These are phyloP conservation scores for Balaeniceps rex DNA, from an alignment of 2,113 vertebrate genomes.

Conservation along the genomic window DNA sequence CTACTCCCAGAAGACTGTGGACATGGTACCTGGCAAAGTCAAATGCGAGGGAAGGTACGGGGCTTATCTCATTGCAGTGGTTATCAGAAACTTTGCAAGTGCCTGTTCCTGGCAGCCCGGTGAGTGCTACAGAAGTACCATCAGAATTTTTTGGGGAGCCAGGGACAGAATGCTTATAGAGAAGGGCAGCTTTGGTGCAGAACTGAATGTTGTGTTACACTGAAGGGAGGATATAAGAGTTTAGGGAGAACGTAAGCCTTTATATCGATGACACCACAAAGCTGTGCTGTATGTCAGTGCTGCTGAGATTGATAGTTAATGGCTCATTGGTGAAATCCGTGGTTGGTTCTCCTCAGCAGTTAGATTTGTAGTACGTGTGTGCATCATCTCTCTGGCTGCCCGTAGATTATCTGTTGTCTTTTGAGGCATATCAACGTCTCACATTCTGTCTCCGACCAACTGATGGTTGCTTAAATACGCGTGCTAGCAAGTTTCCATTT, in stretches of 20 bases:
- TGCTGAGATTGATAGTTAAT: not conserved
- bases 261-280: not conserved
- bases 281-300: fast-evolving
- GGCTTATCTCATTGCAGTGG: not conserved
- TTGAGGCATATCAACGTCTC: not conserved
- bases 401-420: not conserved
- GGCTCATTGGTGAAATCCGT: not conserved
- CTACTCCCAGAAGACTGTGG: not conserved
- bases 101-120: not conserved
- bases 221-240: not conserved
- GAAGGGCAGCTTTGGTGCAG: not conserved
- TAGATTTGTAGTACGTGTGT: not conserved
- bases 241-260: not conserved
- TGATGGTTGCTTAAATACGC: not conserved
- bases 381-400: not conserved
- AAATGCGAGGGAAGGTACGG: fast-evolving
- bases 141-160: not conserved
- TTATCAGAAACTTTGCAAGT: not conserved
- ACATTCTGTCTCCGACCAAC: no score
- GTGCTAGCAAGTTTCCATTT: not conserved
- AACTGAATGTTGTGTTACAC: not conserved
- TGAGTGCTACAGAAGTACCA: not conserved
- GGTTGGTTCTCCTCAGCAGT: not conserved
- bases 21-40: not conserved
- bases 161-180: not conserved